These are phyloP conservation scores for Zaprionus taronus DNA, from an alignment of 1,140 invertebrate genomes.

Conservation along the genomic window DNA sequence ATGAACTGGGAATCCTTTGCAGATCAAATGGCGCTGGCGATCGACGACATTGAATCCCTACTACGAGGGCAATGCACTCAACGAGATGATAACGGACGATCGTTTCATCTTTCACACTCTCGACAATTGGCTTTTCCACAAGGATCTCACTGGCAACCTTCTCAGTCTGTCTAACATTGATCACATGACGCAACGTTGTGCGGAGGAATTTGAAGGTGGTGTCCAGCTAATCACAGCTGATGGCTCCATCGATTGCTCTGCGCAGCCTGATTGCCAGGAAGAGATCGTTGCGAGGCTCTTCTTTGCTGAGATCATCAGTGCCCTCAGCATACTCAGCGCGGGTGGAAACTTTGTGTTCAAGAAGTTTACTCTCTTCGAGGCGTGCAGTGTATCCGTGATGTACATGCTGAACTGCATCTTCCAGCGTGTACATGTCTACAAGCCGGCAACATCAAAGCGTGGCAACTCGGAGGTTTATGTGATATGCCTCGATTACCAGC, in stretches of 20 bases:
- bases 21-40: slow-evolving; percentile 91
- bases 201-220: slow-evolving; percentile 30
- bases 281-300: slow-evolving; percentile 90
- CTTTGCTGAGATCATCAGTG: slow-evolving; percentile 92
- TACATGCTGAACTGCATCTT: slow-evolving; percentile 91
- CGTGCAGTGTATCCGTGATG: slow-evolving; percentile 90
- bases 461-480: slow-evolving; percentile 98
- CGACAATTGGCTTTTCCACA: slow-evolving; percentile 93
- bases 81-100: slow-evolving; percentile 93
- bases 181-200: slow-evolving; percentile 84
- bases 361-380: slow-evolving; percentile 96
- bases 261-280: slow-evolving; percentile 94
- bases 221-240: slow-evolving; percentile 93
- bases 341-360: slow-evolving; percentile 95
- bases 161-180: slow-evolving; percentile 89
- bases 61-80: slow-evolving; percentile 92
- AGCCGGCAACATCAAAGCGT: slow-evolving; percentile 95
- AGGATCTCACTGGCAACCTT: slow-evolving; percentile 93
- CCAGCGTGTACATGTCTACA: slow-evolving; percentile 90
- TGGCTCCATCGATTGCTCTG: slow-evolving; percentile 95
- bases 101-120: slow-evolving; percentile 92
- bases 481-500: slow-evolving; percentile 86
- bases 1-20: not conserved
- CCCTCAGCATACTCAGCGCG: slow-evolving; percentile 88
- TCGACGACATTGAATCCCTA: slow-evolving; percentile 96